These are phyloP conservation scores for Carcina quercana DNA, from an alignment of 2,888 invertebrate genomes.

Conservation along the genomic window DNA sequence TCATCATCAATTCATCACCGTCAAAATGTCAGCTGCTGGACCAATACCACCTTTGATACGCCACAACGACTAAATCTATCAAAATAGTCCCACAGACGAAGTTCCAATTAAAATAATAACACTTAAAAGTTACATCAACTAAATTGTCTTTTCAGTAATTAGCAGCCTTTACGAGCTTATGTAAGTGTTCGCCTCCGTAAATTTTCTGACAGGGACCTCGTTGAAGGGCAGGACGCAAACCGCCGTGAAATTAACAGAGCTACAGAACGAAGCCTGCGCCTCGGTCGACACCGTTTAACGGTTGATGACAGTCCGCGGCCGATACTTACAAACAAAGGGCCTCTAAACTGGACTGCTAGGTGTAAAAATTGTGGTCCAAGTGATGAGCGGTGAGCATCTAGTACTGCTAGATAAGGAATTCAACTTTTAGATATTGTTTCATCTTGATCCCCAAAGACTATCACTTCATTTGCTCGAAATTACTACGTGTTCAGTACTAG, in stretches of 20 bases:
- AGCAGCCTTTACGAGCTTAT: neutral
- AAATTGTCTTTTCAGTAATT: neutral
- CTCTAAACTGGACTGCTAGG: slow-evolving; percentile 51
- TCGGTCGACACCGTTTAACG: slow-evolving; percentile 44
- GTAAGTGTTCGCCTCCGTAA: slow-evolving; percentile 22
- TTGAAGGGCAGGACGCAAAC: slow-evolving; percentile 47
- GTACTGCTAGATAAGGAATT: no score
- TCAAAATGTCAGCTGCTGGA: no score
- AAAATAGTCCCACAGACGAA: no score
- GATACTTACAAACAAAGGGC: slow-evolving; percentile 37
- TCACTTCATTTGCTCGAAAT: no score
- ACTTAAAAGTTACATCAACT: neutral
- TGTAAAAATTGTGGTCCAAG: slow-evolving; percentile 25
- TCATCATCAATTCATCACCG: no score
- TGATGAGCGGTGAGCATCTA: no score
- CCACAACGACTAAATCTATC: no score
- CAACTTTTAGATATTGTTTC: no score
- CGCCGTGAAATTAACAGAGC: slow-evolving; percentile 51
- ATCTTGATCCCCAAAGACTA: no score
- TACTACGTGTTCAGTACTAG: no score
- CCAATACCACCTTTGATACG: no score
- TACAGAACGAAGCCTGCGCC: slow-evolving; percentile 29
- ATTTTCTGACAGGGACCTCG: slow-evolving; percentile 30
- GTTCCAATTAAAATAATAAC: no score
- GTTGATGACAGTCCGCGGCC: slow-evolving; percentile 58